Conservation (phyloP, 1,140 invertebrate genomes). For the Eriosoma lanigerum region DNA sequence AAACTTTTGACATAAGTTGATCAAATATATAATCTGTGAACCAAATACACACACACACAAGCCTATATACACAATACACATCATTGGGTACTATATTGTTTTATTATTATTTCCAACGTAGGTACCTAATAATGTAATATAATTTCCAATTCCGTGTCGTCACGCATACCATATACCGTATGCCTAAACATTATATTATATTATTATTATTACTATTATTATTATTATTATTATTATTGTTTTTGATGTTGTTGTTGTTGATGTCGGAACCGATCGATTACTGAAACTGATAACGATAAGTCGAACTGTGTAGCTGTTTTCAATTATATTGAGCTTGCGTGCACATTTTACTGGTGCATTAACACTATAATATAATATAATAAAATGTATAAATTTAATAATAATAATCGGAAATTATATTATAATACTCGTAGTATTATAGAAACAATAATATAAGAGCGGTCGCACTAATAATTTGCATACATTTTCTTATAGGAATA, state of each 20-base stretch:
- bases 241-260: background rate
- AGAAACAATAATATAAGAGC: background rate
- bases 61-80: background rate
- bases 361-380: background rate
- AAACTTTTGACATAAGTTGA: too few relatives aligned
- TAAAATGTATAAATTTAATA: background rate
- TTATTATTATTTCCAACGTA: background rate
- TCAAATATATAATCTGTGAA: too few relatives aligned
- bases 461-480: background rate
- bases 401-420: slow-evolving; percentile 9
- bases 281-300: background rate
- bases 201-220: background rate
- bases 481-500: too few relatives aligned
- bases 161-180: background rate
- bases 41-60: too few relatives aligned
- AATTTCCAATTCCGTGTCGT: slow-evolving; percentile 23
- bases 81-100: too few relatives aligned
- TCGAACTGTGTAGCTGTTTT: background rate
- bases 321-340: background rate
- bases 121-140: too few relatives aligned
- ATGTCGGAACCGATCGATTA: slow-evolving; percentile 9
- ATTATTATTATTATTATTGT: background rate
- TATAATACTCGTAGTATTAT: background rate
- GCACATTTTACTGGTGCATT: background rate
- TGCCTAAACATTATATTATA: background rate